Conservation (phyloP, 2,113 vertebrate species). For the Ardeotis arabs region DNA sequence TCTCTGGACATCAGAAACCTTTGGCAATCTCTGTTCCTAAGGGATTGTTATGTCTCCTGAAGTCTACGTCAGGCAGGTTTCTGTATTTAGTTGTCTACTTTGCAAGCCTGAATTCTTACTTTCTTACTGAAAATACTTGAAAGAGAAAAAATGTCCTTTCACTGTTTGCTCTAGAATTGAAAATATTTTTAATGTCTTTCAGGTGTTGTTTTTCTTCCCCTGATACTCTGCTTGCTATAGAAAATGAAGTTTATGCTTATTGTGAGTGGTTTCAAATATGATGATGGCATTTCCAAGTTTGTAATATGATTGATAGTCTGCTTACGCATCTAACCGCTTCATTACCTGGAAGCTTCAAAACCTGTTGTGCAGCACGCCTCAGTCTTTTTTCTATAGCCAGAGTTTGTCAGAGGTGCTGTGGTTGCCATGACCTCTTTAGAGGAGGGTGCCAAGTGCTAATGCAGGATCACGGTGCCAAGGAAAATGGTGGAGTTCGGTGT, state of each 20-base stretch:
- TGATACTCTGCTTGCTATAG: neutral
- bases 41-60: neutral
- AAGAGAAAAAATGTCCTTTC: neutral
- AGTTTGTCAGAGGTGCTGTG: neutral
- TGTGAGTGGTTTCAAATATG: neutral
- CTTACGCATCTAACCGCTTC: neutral
- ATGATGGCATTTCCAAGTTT: neutral
- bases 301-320: neutral
- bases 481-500: neutral
- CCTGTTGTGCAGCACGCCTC: neutral
- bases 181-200: neutral
- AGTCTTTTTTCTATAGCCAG: neutral
- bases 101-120: neutral
- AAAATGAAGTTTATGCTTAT: neutral
- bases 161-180: neutral
- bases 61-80: neutral
- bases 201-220: fast-evolving
- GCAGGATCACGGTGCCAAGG: neutral
- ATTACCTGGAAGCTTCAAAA: neutral
- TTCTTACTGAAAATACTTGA: neutral
- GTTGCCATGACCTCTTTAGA: neutral
- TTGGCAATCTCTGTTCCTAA: fast-evolving
- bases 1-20: neutral
- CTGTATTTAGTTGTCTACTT: neutral
- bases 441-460: neutral